Percentiles rank a stretch among this genome's conserved stretches.
These are phyloP conservation scores for Penaeus monodon DNA, from an alignment of 2,888 invertebrate genomes.

Conservation along the genomic window DNA sequence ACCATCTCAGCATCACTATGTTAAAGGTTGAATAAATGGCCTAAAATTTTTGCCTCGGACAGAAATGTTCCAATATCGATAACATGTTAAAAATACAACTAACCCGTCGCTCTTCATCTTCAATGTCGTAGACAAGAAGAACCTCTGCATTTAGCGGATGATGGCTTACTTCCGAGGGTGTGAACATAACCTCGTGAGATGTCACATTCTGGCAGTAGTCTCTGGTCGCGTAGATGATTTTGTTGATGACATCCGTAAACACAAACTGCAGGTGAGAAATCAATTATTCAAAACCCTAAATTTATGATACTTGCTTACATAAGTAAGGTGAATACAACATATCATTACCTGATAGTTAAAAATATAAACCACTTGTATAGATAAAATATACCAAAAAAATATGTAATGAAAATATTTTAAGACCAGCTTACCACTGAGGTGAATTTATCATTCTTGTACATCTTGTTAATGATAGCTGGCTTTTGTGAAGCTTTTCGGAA, in stretches of 20 bases:
- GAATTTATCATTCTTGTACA: constrained; percentile 85
- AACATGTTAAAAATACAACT: constrained; percentile 9
- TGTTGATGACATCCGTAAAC: constrained; percentile 84
- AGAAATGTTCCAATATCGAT: background rate
- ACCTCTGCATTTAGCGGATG: constrained; percentile 80
- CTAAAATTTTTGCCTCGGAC: background rate
- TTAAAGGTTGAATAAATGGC: background rate
- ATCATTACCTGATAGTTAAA: background rate
- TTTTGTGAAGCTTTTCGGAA: constrained; percentile 75
- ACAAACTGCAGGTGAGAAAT: constrained; percentile 79
- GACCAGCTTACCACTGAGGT: constrained; percentile 81
- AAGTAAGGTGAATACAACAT: background rate
- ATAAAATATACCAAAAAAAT: no score
- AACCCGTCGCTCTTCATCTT: constrained; percentile 75
- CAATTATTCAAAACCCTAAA: background rate
- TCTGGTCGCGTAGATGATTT: constrained; percentile 81
- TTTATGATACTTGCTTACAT: background rate
- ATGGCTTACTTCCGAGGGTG: constrained; percentile 83
- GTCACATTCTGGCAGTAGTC: constrained; percentile 81
- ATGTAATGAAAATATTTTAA: background rate
- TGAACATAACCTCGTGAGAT: constrained; percentile 78
- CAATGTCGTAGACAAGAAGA: constrained; percentile 83
- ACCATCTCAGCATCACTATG: no score
- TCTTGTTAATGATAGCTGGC: constrained; percentile 84
- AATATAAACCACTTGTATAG: background rate